These are phyloP conservation scores for Platysteira castanea DNA, from an alignment of 2,113 vertebrate species.

Conservation along the genomic window DNA sequence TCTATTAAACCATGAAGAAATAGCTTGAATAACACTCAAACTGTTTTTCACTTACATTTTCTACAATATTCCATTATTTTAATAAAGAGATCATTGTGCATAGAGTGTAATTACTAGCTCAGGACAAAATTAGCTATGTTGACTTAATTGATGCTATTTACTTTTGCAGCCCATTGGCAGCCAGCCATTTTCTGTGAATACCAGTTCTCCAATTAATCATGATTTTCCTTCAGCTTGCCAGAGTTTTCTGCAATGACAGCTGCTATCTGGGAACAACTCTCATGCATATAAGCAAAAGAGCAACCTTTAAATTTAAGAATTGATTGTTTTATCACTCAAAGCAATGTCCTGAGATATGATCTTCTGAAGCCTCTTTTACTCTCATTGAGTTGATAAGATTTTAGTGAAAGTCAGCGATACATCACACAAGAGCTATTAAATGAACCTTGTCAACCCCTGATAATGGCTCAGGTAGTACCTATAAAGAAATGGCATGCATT, in stretches of 20 bases:
- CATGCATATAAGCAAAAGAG: not conserved
- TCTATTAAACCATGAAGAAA: not conserved
- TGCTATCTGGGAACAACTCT: slow-evolving; percentile 3
- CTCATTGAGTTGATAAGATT: not conserved
- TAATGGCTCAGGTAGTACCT: not conserved
- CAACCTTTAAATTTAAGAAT: not conserved
- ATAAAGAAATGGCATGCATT: not conserved
- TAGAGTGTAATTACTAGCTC: not conserved
- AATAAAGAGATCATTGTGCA: slow-evolving; percentile 12
- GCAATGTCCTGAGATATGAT: not conserved
- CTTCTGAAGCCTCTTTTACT: not conserved
- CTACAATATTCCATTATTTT: not conserved
- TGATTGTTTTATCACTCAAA: not conserved
- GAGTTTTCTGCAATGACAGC: not conserved
- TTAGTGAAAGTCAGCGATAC: not conserved
- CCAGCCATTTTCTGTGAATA: slow-evolving; percentile 22
- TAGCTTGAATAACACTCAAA: not conserved
- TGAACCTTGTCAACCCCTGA: not conserved
- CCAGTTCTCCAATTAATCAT: not conserved
- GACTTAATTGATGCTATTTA: slow-evolving; percentile 30
- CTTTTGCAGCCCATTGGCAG: slow-evolving; percentile 13
- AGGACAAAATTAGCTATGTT: slow-evolving; percentile 18
- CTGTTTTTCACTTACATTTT: not conserved
- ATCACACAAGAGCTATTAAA: not conserved
- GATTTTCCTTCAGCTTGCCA: not conserved